phyloP scores from a whole-genome alignment of 1,140 invertebrate species.

The Drosophila nasuta region DNA sequence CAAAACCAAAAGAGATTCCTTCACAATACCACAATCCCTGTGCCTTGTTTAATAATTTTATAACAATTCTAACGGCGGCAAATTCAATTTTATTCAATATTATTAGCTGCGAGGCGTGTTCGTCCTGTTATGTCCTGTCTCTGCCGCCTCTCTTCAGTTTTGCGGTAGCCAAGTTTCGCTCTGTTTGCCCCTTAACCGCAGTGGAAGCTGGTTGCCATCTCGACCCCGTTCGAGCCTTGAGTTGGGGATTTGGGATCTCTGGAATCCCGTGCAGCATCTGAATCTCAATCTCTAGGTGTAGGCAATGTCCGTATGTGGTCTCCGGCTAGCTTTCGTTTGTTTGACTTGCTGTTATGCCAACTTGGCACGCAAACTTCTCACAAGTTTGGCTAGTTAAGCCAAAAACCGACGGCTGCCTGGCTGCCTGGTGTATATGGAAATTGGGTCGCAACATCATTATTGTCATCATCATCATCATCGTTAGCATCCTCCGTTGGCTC shows the following conservation, averaged over 20 bases:
- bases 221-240: background rate
- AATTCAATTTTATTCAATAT: conserved; percentile 82
- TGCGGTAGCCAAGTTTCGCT: conserved; percentile 71
- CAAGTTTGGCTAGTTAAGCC: conserved; percentile 81
- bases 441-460: conserved; percentile 62
- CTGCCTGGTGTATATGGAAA: conserved; percentile 72
- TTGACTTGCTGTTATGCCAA: conserved; percentile 72
- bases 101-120: conserved; percentile 66
- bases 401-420: conserved; percentile 68
- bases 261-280: conserved; percentile 2
- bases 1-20: conserved; percentile 34
- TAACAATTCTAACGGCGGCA: conserved; percentile 53
- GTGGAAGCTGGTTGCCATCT: conserved; percentile 32
- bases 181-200: conserved; percentile 52
- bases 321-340: conserved; percentile 58
- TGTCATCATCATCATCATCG: background rate
- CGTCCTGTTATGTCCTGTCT: background rate
- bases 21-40: conserved; percentile 3
- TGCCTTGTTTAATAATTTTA: conserved; percentile 79
- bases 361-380: conserved; percentile 76
- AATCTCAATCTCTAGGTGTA: conserved; percentile 40
- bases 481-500: conserved; percentile 38
- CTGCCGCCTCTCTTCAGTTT: background rate
- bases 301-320: conserved; percentile 43
- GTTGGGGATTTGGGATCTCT: conserved; percentile 24